Base-by-base conservation (phyloP, 2,113 vertebrate species). In the Anser cygnoides region DNA sequence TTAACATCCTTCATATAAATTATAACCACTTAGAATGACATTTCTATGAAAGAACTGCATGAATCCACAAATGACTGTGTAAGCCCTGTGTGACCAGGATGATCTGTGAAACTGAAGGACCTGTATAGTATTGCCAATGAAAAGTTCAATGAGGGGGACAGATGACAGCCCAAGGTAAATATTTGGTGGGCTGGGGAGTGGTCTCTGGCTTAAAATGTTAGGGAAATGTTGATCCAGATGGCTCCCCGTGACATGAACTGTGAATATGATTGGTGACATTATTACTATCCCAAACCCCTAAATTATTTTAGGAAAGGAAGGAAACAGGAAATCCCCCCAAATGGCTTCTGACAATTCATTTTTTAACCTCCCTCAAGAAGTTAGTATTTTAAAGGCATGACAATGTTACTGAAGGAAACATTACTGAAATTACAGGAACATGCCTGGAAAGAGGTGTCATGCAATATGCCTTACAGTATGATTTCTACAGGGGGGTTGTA, bases 231-330 rank as follows among this genome's bases (percentile, higher is more conserved):
- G 49, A 89, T 68, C 39, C 3, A 1, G 43, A 57, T 75, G 26
- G 63, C 23, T 50, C 55, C 6, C 26, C 43, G 50, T 88, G 87
- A 87, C 37, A 11, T 82, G 31, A 92, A 91, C 22, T 71, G 58
- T 87, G 58, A 95, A 81, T 59, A n/a, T 54, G 80, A 39, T 46
- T 9, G 3, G 23, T 78, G 78, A 82, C 46, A 74, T 44, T 92
- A 79, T 55, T 71, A 59, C 61, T 35, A 68, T 72, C 33, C 25
- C 65, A n/a, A 70, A 73, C 50, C 8, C 46, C 59, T n/a, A 33
- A 52, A 68, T 66, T 82, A 50, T 84, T 95, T 94, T 73, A 89
- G 39, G 88, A 74, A 39, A 74, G 6, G 26, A 23, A n/a, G 18
- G 13, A 3, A 13, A 35, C 21, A 61, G 61, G 61, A 84, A 52